Evolutionary conservation across 2,888 invertebrate species (phyloP), one percentile per base, ranked within the genome.

Genomic region (Pachycephus smyrnensis): DNA sequence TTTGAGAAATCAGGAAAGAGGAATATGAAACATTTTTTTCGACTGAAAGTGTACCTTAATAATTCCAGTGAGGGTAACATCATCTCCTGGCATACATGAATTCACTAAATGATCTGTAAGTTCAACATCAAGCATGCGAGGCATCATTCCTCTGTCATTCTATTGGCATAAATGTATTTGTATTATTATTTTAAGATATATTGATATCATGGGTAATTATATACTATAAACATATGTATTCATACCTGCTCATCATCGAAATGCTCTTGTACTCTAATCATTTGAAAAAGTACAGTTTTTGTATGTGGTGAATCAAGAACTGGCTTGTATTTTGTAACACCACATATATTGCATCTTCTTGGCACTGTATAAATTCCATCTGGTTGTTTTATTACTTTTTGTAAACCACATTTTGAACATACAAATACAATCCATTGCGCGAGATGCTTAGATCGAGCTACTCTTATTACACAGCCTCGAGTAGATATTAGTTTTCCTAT

Each of bases 81-180:
- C 95, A 92, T 98, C 98, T 2, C 98, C 98, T 15, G 98, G 97
- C 83, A 95, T 94, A 82, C 97, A 97, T 35, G 94, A 93, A 83
- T 97, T 96, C 1, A 97, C 97, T 73, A 98, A 92, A 83, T 91
- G 86, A 92, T 98, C 97, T 76, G 95, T 94, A 11, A 98, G 92
- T 90, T 98, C 97, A 89, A 98, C 96, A 89, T 98, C 98, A 37
- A 98, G 93, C 83, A 95, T 95, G 82, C 96, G 93, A 2, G 97
- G 97, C 84, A 96, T 94, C 73, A 95, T 93, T 35, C 96, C 96
- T 80, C 94, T 94, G 84, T 94, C 93, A 82, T 94, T 94, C 93
- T 95, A 87, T 82, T 93, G 90, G 77, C 12, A 79, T 35, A 33
- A 73, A 37, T 40, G 40, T 31, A 9, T 55, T 55, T 55, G 23